Conservation (phyloP, 53 echinoderm and acorn worm genomes). For the Astropecten irregularis region DNA sequence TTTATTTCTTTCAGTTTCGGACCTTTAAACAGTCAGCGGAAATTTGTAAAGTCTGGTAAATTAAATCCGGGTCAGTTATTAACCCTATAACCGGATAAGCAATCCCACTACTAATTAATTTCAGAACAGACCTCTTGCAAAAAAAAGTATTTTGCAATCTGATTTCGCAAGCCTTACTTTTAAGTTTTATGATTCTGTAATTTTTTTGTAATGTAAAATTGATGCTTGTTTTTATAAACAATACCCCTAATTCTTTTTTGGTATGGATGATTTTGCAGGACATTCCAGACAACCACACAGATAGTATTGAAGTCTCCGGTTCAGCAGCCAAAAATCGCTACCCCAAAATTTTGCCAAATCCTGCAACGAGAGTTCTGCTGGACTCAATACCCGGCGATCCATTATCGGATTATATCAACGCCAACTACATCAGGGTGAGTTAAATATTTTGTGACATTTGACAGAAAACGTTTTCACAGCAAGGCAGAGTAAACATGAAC, state of each 20-base stretch:
- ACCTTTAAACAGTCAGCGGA: neutral
- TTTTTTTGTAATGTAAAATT: too few relatives aligned
- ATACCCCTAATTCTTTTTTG: too few relatives aligned
- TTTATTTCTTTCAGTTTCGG: neutral
- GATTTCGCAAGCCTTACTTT: too few relatives aligned
- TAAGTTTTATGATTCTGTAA: too few relatives aligned
- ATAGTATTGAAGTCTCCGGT: conserved; percentile 94
- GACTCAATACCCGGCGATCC: conserved; percentile 82
- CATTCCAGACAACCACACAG: conserved; percentile 97
- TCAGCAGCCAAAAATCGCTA: conserved; percentile 96
- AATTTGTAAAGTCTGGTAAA: too few relatives aligned
- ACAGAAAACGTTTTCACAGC: neutral
- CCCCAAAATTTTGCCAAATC: conserved; percentile 96
- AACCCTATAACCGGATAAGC: too few relatives aligned
- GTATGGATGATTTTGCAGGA: too few relatives aligned
- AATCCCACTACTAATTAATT: too few relatives aligned
- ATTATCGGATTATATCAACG: conserved; percentile 95
- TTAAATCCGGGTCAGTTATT: too few relatives aligned
- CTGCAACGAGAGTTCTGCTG: conserved; percentile 80
- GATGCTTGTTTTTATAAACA: too few relatives aligned
- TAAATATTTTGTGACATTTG: neutral
- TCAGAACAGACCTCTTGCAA: too few relatives aligned
- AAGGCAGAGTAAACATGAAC: neutral
- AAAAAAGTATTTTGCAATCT: too few relatives aligned
- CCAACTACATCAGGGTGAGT: conserved; percentile 96